Evolutionary conservation across 2,113 vertebrate genomes (phyloP).

Genomic region (Arothron firmamentum): DNA sequence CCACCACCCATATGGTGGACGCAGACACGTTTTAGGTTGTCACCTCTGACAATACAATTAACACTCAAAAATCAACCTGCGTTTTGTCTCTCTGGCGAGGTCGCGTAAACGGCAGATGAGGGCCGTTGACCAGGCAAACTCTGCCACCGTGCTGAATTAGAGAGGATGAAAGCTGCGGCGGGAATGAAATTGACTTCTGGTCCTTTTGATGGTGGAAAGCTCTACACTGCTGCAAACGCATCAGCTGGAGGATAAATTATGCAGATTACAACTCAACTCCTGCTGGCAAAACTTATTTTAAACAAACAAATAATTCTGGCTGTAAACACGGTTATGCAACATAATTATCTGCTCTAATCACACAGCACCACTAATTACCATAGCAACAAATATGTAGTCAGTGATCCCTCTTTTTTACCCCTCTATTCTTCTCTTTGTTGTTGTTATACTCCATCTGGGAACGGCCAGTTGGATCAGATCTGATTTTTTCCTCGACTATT

Average conservation of each 20-base stretch:
- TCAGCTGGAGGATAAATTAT: constrained; percentile 59
- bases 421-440: constrained; percentile 31
- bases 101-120: constrained; percentile 10
- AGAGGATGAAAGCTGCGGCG: not conserved
- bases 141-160: constrained; percentile 10
- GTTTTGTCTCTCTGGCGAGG: constrained; percentile 14
- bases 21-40: not conserved
- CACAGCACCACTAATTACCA: constrained; percentile 65
- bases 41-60: not conserved
- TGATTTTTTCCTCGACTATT: constrained; percentile 39
- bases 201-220: constrained; percentile 20
- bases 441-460: constrained; percentile 35
- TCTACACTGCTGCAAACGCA: not conserved
- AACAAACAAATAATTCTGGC: constrained; percentile 71
- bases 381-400: constrained; percentile 59
- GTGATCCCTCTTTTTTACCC: constrained; percentile 25
- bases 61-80: constrained; percentile 16
- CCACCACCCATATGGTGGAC: not conserved
- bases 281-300: constrained; percentile 67
- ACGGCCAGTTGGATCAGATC: constrained; percentile 47
- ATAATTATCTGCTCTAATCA: constrained; percentile 68
- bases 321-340: constrained; percentile 72
- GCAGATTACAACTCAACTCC: constrained; percentile 64
- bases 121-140: constrained; percentile 17
- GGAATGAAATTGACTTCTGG: constrained; percentile 16